phyloP scores from a whole-genome alignment of 2,113 vertebrate genomes.

The Chrysochloris asiatica region DNA sequence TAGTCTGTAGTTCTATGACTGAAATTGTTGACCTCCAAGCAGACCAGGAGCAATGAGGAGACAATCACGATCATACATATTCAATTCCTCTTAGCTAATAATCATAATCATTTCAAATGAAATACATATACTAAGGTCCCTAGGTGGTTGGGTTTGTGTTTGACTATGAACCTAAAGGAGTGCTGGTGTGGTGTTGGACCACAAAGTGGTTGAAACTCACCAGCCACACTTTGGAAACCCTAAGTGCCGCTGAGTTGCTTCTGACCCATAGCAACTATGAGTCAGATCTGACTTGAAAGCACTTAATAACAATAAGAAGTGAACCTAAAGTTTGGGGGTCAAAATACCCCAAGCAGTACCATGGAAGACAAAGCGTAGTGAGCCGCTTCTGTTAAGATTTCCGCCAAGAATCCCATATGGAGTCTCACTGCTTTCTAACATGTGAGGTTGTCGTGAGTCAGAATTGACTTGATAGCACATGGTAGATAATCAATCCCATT shows the following conservation, averaged over 20 bases:
- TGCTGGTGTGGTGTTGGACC: too few species aligned
- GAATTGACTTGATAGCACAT: background rate
- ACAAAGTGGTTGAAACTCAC: too few species aligned
- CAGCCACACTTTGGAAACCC: too few species aligned
- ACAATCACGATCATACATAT: background rate
- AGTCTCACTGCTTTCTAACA: background rate
- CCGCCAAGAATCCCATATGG: too few species aligned
- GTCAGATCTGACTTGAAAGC: too few species aligned
- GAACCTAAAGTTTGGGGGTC: background rate
- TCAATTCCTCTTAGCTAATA: conserved; percentile 5
- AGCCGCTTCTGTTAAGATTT: background rate
- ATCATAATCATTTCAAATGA: background rate
- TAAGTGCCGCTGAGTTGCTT: too few species aligned
- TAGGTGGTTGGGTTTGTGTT: background rate
- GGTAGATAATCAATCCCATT: background rate
- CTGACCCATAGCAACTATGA: too few species aligned
- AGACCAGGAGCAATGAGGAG: background rate
- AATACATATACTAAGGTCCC: background rate
- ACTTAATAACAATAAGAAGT: too few species aligned
- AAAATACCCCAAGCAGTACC: background rate
- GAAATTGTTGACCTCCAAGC: conserved; percentile 27
- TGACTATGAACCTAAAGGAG: background rate
- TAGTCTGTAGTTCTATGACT: background rate
- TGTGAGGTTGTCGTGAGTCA: background rate
- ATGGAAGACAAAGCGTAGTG: background rate